Conservation (phyloP, 2,797 vertebrate genomes). For the Coreius guichenoti region DNA sequence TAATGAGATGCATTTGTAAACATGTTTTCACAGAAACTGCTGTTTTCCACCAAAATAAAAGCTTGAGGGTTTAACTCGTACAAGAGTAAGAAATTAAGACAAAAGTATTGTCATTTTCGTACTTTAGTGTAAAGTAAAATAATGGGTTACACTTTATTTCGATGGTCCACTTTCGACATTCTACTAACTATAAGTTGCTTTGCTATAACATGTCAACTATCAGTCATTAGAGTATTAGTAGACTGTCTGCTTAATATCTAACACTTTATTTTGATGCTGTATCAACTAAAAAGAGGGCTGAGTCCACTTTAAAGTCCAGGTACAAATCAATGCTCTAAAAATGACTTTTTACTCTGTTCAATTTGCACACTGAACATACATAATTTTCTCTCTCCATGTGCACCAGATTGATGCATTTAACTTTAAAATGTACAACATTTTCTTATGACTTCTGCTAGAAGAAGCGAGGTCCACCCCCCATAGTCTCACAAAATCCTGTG, state of each 20-base stretch:
- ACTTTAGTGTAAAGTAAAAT: too few species aligned
- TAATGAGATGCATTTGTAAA: too few species aligned
- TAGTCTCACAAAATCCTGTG: not conserved
- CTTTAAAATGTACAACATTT: not conserved
- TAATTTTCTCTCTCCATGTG: not conserved
- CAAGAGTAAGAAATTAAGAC: too few species aligned
- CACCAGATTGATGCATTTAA: not conserved
- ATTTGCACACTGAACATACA: not conserved
- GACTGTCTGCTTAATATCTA: too few species aligned
- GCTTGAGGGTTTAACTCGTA: too few species aligned
- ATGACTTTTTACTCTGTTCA: not conserved
- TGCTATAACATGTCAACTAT: too few species aligned
- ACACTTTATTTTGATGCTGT: not conserved
- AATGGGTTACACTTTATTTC: too few species aligned
- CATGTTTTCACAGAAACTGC: not conserved
- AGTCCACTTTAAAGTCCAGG: not conserved
- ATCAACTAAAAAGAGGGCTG: not conserved
- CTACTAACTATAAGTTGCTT: too few species aligned
- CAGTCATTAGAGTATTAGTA: too few species aligned
- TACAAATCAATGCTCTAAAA: not conserved
- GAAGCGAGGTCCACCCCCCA: not conserved
- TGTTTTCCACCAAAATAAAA: not conserved
- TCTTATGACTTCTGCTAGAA: not conserved
- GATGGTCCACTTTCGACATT: too few species aligned
- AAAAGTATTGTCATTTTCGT: too few species aligned